Evolutionary conservation across 1,140 invertebrate species (phyloP).

Genomic region (Marisa cornuarietis): DNA sequence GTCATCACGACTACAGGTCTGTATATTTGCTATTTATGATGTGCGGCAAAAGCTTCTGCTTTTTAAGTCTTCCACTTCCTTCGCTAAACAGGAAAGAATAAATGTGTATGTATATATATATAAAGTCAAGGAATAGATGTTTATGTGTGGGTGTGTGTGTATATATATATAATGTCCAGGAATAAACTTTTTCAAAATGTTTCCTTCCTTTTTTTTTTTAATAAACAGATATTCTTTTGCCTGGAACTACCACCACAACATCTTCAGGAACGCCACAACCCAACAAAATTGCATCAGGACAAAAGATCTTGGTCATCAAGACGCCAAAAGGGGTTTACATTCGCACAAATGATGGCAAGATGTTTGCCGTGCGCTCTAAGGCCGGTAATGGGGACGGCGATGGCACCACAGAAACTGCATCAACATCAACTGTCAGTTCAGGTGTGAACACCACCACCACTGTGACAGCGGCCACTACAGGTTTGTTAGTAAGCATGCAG

Average conservation of each 20-base stretch:
- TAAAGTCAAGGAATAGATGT: not conserved
- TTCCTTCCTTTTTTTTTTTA: constrained; percentile 34
- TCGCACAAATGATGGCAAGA: constrained; percentile 93
- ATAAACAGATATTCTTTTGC: constrained; percentile 85
- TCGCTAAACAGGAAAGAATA: not conserved
- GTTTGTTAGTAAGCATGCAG: constrained; percentile 7
- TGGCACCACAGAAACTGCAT: not conserved
- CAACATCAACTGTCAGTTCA: constrained; percentile 12
- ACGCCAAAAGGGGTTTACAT: constrained; percentile 96
- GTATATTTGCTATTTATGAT: constrained; percentile 12
- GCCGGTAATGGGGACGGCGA: constrained; percentile 1
- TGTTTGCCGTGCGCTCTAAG: constrained; percentile 82
- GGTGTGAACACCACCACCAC: constrained; percentile 30
- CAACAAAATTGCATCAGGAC: constrained; percentile 81
- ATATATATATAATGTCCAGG: too few species aligned
- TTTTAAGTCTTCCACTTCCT: not conserved
- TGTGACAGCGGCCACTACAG: constrained; percentile 30
- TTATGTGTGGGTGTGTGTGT: not conserved
- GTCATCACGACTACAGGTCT: constrained; percentile 87
- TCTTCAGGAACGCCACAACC: constrained; percentile 79
- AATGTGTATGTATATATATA: not conserved
- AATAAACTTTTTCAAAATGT: constrained; percentile 6
- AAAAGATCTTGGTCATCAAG: constrained; percentile 92
- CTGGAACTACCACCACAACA: constrained; percentile 76
- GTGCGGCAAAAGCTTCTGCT: not conserved